Evolutionary conservation across 2,888 invertebrate genomes (phyloP).

Genomic region (Sussaba pulchella): DNA sequence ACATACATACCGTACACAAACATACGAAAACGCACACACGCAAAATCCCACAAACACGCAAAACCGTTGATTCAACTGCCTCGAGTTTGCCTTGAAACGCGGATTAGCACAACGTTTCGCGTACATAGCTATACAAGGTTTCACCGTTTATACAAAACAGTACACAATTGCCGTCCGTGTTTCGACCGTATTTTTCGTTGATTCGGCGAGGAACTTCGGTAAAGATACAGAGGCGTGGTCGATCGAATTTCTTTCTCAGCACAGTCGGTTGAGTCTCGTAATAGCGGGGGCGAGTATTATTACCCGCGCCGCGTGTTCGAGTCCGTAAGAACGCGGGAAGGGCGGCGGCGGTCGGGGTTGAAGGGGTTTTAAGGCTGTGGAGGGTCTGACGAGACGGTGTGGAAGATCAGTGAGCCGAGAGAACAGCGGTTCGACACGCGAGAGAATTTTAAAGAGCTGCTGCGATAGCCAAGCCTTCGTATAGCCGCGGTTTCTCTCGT

Average conservation of each 20-base stretch:
- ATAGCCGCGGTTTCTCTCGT: not conserved
- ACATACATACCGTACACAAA: too few species aligned
- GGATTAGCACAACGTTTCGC: constrained; percentile 6
- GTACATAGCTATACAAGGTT: not conserved
- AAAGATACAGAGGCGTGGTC: too few species aligned
- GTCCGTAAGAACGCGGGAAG: too few species aligned
- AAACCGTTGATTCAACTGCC: constrained; percentile 10
- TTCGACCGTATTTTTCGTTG: not conserved
- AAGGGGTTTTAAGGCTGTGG: too few species aligned
- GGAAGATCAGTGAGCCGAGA: constrained; percentile 46
- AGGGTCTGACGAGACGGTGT: too few species aligned
- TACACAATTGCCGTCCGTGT: not conserved
- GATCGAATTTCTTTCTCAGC: constrained; percentile 56
- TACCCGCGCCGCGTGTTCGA: not conserved
- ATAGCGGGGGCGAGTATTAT: not conserved
- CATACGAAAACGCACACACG: too few species aligned
- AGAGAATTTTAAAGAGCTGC: constrained; percentile 52
- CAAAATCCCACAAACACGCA: too few species aligned
- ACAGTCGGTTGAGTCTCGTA: constrained; percentile 39
- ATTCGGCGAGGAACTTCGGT: too few species aligned
- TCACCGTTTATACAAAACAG: not conserved
- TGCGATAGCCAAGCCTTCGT: constrained; percentile 21
- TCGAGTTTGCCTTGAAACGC: constrained; percentile 34
- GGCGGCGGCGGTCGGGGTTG: too few species aligned
- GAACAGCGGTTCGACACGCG: too few species aligned